phyloP scores from a whole-genome alignment of 2,797 vertebrate species.

The Tenualosa thibaudeaui region DNA sequence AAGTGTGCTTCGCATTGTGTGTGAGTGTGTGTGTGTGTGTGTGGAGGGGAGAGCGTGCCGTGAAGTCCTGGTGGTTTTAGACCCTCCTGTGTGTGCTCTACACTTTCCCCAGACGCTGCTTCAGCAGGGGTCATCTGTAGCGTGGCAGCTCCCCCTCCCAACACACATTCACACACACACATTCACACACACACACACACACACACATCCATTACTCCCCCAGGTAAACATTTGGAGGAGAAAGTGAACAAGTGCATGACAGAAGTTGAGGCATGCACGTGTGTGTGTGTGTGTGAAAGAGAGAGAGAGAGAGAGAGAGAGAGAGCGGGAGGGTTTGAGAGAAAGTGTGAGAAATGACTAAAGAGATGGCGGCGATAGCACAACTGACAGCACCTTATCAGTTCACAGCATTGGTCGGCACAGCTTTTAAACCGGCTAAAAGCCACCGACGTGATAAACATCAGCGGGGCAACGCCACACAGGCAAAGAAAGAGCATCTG shows the following conservation, averaged over 20 bases:
- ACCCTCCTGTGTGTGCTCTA: not conserved
- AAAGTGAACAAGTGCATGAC: not conserved
- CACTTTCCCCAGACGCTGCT: not conserved
- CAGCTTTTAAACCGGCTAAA: not conserved
- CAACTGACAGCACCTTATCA: conserved; percentile 43
- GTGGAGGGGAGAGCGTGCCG: not conserved
- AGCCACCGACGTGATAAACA: not conserved
- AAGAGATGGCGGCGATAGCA: conserved; percentile 30
- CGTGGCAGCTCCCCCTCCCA: not conserved
- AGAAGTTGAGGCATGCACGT: not conserved
- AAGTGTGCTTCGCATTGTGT: not conserved
- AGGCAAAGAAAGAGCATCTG: not conserved
- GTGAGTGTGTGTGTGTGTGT: not conserved
- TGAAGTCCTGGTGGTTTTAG: conserved; percentile 1
- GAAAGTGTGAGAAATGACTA: not conserved
- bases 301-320: not conserved
- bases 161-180: not conserved
- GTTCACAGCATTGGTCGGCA: not conserved
- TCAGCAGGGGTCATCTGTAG: conserved; percentile 11
- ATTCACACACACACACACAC: not conserved
- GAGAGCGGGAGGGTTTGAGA: not conserved
- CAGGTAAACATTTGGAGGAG: not conserved
- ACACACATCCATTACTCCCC: not conserved
- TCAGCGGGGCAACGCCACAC: not conserved
- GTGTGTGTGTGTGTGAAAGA: not conserved